These are phyloP conservation scores for Lucilia cuprina DNA, from an alignment of 1,140 invertebrate species.

Conservation along the genomic window DNA sequence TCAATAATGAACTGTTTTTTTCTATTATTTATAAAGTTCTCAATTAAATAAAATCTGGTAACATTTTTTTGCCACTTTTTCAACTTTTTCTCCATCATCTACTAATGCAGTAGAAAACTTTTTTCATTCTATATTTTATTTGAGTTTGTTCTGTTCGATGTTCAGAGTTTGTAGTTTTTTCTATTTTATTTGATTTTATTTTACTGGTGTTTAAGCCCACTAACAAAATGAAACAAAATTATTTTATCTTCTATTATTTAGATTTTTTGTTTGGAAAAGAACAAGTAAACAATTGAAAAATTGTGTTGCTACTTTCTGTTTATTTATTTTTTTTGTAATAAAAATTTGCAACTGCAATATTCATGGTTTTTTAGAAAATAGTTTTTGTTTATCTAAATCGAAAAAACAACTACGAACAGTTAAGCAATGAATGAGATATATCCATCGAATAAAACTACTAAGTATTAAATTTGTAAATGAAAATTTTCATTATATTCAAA, in stretches of 20 bases:
- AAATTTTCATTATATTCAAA: too few relatives aligned
- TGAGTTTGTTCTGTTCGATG: not conserved
- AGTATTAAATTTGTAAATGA: not conserved
- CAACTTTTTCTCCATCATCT: not conserved
- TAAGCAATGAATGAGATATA: not conserved
- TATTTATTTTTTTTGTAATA: not conserved
- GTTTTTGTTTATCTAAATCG: not conserved
- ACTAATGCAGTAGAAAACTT: conserved; percentile 8
- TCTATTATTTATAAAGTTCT: too few relatives aligned
- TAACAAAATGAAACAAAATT: not conserved
- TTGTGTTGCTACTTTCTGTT: not conserved
- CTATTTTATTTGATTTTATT: not conserved
- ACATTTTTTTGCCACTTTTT: not conserved
- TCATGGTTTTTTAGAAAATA: not conserved
- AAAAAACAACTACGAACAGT: not conserved
- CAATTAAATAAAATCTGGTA: not conserved
- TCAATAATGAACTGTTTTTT: too few relatives aligned
- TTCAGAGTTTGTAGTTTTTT: not conserved
- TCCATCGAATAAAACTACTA: not conserved
- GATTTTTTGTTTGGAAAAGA: not conserved
- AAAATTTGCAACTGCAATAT: not conserved
- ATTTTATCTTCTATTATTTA: conserved; percentile 11
- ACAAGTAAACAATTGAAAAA: not conserved
- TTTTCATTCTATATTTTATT: not conserved
- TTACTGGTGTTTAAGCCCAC: conserved; percentile 1